Evolutionary conservation across 35 echinoderm and acorn worm species (phyloP).

Genomic region (Heliocidaris erythrogramma): DNA sequence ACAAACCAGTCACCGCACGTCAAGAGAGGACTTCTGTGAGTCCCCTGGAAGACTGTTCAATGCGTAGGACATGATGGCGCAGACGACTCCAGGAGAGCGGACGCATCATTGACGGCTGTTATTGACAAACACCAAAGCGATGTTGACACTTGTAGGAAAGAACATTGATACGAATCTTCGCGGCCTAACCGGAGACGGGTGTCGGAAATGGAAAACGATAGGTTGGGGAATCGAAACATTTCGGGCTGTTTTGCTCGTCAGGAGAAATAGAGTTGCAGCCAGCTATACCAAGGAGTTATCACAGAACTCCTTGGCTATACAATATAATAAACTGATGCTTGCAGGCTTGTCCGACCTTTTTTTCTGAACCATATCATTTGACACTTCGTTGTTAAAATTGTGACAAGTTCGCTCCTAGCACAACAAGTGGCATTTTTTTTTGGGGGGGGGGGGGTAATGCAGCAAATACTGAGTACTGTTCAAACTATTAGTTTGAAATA

Average conservation of each 20-base stretch:
- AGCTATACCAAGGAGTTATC: no score
- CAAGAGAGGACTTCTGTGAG: not conserved
- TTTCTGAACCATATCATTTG: not conserved
- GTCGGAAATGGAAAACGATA: constrained; percentile 47
- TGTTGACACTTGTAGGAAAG: constrained; percentile 26
- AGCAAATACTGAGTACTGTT: not conserved
- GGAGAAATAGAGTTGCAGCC: not conserved
- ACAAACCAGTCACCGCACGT: not conserved
- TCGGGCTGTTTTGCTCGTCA: not conserved
- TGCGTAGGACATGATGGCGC: not conserved
- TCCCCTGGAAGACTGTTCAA: not conserved
- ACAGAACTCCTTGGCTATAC: no score
- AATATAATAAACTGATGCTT: not conserved
- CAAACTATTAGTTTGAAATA: not conserved
- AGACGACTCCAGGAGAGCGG: not conserved
- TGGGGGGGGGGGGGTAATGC: no score
- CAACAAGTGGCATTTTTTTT: not conserved
- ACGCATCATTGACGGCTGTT: constrained; percentile 19
- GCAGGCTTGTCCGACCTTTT: not conserved
- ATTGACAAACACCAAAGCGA: constrained; percentile 17
- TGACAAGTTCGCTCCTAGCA: not conserved
- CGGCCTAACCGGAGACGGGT: not conserved
- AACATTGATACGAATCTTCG: constrained; percentile 36
- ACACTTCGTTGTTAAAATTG: not conserved
- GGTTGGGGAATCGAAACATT: constrained; percentile 23